Conservation (phyloP, 1,140 invertebrate genomes). For the Caenorhabditis brenneri region DNA sequence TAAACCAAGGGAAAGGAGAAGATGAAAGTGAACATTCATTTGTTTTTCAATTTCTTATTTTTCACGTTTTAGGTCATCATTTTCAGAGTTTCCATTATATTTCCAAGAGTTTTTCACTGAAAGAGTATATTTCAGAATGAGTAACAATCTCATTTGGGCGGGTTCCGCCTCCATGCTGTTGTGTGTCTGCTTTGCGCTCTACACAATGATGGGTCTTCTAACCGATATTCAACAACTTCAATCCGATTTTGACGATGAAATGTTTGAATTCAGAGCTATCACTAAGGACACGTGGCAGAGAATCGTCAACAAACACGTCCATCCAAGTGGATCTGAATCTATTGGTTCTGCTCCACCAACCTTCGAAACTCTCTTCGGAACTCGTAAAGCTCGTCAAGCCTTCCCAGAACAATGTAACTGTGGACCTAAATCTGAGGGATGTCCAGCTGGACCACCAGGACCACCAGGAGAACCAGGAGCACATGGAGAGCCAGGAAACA, state of each 20-base stretch:
- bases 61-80: no score
- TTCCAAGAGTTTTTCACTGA: background rate
- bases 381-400: constrained; percentile 25
- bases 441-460: constrained; percentile 45
- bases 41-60: background rate
- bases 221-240: constrained; percentile 37
- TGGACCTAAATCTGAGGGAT: constrained; percentile 41
- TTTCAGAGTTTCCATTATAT: background rate
- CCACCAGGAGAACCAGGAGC: constrained; percentile 42
- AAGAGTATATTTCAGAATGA: background rate
- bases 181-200: background rate
- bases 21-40: background rate
- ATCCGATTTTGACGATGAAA: constrained; percentile 30
- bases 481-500: constrained; percentile 42
- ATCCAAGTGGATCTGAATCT: background rate
- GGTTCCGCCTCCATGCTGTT: constrained; percentile 22
- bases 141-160: constrained; percentile 27
- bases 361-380: constrained; percentile 44
- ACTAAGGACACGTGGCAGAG: constrained; percentile 40
- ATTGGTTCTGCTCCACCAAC: constrained; percentile 19
- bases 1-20: background rate
- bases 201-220: constrained; percentile 36
- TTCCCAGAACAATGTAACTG: constrained; percentile 45
- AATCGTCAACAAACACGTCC: constrained; percentile 35
- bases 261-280: constrained; percentile 36